A percentile compares a stretch with the other conserved stretches of the same genome.
These are phyloP conservation scores for Anabas testudineus DNA, from an alignment of 2,797 vertebrate species.

Conservation along the genomic window DNA sequence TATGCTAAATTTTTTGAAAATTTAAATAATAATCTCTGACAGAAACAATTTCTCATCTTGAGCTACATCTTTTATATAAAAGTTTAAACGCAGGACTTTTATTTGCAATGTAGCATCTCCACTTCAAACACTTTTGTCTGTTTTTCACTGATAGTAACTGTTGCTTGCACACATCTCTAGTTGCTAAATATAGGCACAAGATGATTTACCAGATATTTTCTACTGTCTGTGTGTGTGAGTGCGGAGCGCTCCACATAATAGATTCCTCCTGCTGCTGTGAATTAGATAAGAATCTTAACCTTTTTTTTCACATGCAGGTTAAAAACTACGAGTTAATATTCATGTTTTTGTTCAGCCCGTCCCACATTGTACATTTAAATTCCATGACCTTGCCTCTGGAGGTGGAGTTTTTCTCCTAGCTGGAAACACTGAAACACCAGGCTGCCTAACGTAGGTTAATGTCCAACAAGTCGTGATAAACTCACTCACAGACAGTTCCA, in stretches of 20 bases:
- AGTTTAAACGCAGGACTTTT: too few relatives aligned
- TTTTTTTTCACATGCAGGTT: neutral
- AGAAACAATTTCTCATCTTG: too few relatives aligned
- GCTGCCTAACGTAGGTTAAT: constrained; percentile 34
- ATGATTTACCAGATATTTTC: constrained; percentile 13
- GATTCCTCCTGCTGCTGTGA: neutral
- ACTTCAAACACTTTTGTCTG: neutral
- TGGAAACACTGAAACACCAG: constrained; percentile 28
- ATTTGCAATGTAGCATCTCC: neutral
- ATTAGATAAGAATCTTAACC: constrained; percentile 7
- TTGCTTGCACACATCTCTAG: neutral
- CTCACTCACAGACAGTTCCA: neutral
- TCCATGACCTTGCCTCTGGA: neutral
- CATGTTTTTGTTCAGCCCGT: neutral
- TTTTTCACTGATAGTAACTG: constrained; percentile 2
- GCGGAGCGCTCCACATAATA: constrained; percentile 7
- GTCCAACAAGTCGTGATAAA: constrained; percentile 32
- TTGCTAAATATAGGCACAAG: constrained; percentile 26
- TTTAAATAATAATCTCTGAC: too few relatives aligned
- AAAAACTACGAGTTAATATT: neutral
- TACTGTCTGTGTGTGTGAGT: neutral
- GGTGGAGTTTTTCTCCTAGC: constrained; percentile 15
- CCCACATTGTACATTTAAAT: neutral
- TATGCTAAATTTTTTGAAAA: too few relatives aligned
- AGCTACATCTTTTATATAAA: too few relatives aligned